Conservation (phyloP, 2,113 vertebrate species). For the Thamnophis sirtalis region DNA sequence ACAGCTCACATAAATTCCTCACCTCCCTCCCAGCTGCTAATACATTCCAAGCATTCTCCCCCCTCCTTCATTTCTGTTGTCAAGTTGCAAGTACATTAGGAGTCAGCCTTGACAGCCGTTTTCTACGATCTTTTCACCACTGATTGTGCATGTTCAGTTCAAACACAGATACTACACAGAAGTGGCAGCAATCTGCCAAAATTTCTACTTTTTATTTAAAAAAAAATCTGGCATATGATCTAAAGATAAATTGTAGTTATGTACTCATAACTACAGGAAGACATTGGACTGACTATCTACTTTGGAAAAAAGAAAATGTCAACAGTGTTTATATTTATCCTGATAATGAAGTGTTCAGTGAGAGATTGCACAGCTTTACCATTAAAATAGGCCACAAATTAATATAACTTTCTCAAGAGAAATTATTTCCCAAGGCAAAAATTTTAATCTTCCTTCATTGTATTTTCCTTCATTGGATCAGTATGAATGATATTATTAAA, state of each 20-base stretch:
- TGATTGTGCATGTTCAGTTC: not conserved
- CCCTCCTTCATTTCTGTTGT: not conserved
- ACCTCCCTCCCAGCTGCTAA: not conserved
- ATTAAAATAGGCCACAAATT: not conserved
- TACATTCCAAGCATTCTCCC: not conserved
- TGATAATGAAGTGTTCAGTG: constrained; percentile 50
- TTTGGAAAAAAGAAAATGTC: not conserved
- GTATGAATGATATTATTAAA: not conserved
- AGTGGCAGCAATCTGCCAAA: not conserved
- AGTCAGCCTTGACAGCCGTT: not conserved
- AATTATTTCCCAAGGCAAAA: constrained; percentile 17
- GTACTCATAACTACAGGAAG: not conserved
- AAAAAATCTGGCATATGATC: not conserved
- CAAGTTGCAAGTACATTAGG: not conserved
- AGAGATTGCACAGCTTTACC: constrained; percentile 52
- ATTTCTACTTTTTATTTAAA: not conserved
- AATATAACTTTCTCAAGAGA: not conserved
- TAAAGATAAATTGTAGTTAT: not conserved
- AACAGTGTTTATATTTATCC: constrained; percentile 56
- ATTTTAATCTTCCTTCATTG: not conserved
- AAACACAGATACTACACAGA: not conserved
- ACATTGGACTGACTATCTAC: not conserved
- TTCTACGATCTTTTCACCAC: not conserved
- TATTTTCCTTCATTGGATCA: not conserved
- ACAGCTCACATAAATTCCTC: not conserved